These are phyloP conservation scores for Serripes groenlandicus DNA, from an alignment of 2,888 invertebrate genomes.

Conservation along the genomic window DNA sequence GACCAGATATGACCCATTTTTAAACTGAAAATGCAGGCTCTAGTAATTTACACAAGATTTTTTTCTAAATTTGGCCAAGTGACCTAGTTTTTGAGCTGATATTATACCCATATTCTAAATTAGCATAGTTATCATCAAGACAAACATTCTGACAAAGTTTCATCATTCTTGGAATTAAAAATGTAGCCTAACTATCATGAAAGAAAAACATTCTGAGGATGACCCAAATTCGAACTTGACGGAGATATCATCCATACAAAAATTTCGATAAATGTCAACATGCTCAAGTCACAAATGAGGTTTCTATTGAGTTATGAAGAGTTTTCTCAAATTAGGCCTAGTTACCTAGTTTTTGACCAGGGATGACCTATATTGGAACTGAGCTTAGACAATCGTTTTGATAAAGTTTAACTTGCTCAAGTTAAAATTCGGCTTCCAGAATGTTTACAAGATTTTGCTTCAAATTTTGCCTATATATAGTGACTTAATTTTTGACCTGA, in stretches of 20 bases:
- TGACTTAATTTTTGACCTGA: background rate
- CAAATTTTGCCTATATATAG: background rate
- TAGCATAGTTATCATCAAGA: too few relatives aligned
- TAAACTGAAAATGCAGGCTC: too few relatives aligned
- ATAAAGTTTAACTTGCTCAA: background rate
- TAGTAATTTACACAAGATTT: too few relatives aligned
- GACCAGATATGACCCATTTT: too few relatives aligned
- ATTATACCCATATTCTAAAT: too few relatives aligned
- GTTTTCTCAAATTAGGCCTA: background rate
- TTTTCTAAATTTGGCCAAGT: too few relatives aligned
- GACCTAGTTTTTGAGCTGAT: too few relatives aligned
- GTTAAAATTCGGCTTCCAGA: background rate
- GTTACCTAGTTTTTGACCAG: background rate
- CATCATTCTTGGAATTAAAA: too few relatives aligned
- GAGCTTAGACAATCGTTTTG: background rate
- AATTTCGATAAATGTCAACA: background rate
- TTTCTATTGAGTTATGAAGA: background rate
- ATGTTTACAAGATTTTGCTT: background rate
- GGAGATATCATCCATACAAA: background rate
- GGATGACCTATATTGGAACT: background rate
- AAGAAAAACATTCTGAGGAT: too few relatives aligned
- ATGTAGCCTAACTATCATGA: too few relatives aligned
- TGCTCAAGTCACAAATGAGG: background rate
- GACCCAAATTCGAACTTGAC: background rate
- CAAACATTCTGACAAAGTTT: too few relatives aligned